Evolutionary conservation across 1,140 invertebrate genomes (phyloP).

Genomic region (Sweltsa coloradensis): DNA sequence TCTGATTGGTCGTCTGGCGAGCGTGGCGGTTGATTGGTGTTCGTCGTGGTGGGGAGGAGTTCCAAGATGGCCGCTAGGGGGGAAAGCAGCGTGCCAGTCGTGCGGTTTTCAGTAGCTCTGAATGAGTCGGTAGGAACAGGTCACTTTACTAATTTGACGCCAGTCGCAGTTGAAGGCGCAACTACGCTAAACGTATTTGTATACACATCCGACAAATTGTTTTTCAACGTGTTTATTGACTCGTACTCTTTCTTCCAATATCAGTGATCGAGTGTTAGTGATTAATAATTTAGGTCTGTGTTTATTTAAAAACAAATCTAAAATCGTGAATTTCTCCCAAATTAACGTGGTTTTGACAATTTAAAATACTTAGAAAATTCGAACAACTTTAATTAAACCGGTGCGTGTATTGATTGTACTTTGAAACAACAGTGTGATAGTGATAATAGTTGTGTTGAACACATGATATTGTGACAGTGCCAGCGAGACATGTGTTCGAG

Average conservation of each 20-base stretch:
- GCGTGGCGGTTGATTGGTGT: not conserved
- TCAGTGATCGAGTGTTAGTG: no score
- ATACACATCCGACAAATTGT: not conserved
- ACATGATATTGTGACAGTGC: not conserved
- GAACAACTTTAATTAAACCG: no score
- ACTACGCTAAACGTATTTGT: not conserved
- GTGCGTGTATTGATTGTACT: no score
- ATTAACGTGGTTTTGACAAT: no score
- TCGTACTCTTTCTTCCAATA: no score
- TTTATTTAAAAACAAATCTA: no score
- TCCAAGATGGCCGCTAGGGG: constrained; percentile 6
- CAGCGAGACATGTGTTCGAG: not conserved
- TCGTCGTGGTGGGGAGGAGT: not conserved
- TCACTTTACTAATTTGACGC: not conserved
- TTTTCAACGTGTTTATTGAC: not conserved
- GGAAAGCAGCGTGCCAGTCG: not conserved
- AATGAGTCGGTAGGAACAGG: not conserved
- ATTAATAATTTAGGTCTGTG: no score
- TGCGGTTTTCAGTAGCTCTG: not conserved
- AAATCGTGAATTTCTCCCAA: no score
- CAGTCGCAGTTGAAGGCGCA: not conserved
- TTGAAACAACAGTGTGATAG: no score
- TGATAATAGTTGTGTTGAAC: not conserved
- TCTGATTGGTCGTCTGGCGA: constrained; percentile 1
- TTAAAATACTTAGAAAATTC: no score